phyloP scores from a whole-genome alignment of 2,888 invertebrate species.

The Deilephila elpenor region DNA sequence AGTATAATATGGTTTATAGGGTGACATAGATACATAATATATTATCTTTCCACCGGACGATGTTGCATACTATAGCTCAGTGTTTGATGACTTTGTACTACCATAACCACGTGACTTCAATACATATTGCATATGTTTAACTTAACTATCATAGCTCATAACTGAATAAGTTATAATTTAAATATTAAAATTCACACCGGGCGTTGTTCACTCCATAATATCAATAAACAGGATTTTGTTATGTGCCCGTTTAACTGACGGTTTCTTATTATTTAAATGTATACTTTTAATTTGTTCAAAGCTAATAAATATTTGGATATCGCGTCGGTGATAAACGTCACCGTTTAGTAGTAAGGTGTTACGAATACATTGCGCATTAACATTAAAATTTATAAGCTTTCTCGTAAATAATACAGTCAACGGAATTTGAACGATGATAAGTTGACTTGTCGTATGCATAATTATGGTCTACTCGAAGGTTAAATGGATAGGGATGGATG shows the following conservation, averaged over 20 bases:
- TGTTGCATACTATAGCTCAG: too few relatives aligned
- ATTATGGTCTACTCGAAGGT: not conserved
- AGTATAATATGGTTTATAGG: too few relatives aligned
- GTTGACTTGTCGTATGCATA: not conserved
- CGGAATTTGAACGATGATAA: constrained; percentile 38
- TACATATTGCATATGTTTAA: too few relatives aligned
- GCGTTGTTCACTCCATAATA: constrained; percentile 54
- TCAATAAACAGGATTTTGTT: constrained; percentile 72
- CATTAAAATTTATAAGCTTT: constrained; percentile 56
- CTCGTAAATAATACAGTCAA: constrained; percentile 55
- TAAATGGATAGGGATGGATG: not conserved
- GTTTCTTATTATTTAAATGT: constrained; percentile 67
- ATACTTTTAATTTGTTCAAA: constrained; percentile 73
- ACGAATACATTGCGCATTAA: constrained; percentile 57
- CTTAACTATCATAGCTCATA: too few relatives aligned
- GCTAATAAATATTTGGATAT: constrained; percentile 74
- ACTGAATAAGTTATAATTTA: too few relatives aligned
- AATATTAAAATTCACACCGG: constrained; percentile 71
- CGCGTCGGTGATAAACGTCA: constrained; percentile 65
- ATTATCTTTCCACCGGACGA: too few relatives aligned
- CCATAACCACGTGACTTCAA: too few relatives aligned
- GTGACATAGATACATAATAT: too few relatives aligned
- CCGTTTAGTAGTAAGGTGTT: constrained; percentile 59
- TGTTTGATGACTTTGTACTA: too few relatives aligned
- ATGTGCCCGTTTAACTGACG: constrained; percentile 60